Evolutionary conservation across 2,888 invertebrate genomes (phyloP), one percentile per base, ranked within the genome.

Genomic region (Dynastes grantii): DNA sequence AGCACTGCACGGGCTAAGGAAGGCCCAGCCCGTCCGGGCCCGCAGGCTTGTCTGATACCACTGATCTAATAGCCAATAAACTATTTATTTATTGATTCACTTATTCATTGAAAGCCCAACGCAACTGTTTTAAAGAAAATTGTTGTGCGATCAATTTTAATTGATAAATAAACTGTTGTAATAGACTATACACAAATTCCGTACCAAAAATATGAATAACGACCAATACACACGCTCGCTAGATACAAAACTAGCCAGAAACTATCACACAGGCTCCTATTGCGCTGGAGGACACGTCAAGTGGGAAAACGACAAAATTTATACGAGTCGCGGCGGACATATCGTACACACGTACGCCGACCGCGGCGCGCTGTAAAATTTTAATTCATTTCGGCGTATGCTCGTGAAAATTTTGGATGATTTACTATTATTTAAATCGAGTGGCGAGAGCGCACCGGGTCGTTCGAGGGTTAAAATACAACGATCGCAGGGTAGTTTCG

Each of bases 341-440:
- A 6, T 29, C 51, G 13, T 27, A 9, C 29, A 27, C 11, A 29
- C 27, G 45, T 16, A 68, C 68, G 49, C 27, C 27, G 29, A 27
- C 51, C 29, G 51, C 65, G 6, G 22, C 22, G 22, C 65, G 22
- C 51, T 51, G 68, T 68, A 68, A 68, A 68, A 68, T 51, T 68
- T 68, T 68, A 68, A 68, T 68, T 68, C 68, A 68, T 68, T 51
- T 67, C 40, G 45, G 51, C 51, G 68, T 49, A 29, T 68, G 68
- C 68, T 68, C 68, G 16, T 49, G 68, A 68, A 68, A 68, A 68
- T 51, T 68, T 13, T 29, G 22, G 68, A 68, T 68, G 68, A 68
- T 68, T 68, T 68, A 68, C 40, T 51, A 51, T 68, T 51, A 68
- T 68, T 53, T 68, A 51, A 68, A 51, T 53, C 68, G 51, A 68